Evolutionary conservation across 2,113 vertebrate genomes (phyloP), one percentile per base, ranked within the genome.

Genomic region (Oncorhynchus mykiss): DNA sequence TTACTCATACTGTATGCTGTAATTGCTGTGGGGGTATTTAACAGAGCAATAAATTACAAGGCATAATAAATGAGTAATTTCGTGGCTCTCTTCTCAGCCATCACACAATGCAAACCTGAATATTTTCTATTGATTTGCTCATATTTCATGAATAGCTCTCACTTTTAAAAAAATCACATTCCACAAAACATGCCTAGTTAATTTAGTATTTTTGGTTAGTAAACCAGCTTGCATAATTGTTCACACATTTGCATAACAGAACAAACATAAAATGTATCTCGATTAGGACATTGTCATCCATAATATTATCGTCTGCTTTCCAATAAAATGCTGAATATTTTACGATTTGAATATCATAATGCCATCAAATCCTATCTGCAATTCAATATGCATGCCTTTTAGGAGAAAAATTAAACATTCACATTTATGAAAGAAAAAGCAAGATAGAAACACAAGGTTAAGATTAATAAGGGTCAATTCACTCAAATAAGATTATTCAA

Each of bases 71-170:
- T 82, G 2, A 54, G 16, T 81, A 86, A 85, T 86, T 83, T 74
- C 76, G 78, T 77, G 77, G 22, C 45, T 80, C 84, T 85, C 80
- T 85, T 81, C 80, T 83, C 85, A 80, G 88, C 88, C 88, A 81
- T 86, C 82, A 75, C 73, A 87, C 39, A 27, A 54, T 69, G 16
- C 2, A 73, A 18, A 29, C 27, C 16, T 71, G 69, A 72, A 80
- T 83, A 78, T 87, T 82, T 82, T 82, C 67, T 76, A 71, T 45
- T 78, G 70, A 88, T 22, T 75, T 39, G 75, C 34, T 75, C 12
- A 34, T 57, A 72, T 73, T 73, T 67, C 72, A 74, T 31, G 54
- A 76, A 78, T 77, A 14, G n/a, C 54, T 68, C 11, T 54, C 66
- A 1, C 67, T 71, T 71, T 74, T 11, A 3, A 45, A 45, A 1